Conservation (phyloP, 2,113 vertebrate species). For the Poeciliopsis retropinna region DNA sequence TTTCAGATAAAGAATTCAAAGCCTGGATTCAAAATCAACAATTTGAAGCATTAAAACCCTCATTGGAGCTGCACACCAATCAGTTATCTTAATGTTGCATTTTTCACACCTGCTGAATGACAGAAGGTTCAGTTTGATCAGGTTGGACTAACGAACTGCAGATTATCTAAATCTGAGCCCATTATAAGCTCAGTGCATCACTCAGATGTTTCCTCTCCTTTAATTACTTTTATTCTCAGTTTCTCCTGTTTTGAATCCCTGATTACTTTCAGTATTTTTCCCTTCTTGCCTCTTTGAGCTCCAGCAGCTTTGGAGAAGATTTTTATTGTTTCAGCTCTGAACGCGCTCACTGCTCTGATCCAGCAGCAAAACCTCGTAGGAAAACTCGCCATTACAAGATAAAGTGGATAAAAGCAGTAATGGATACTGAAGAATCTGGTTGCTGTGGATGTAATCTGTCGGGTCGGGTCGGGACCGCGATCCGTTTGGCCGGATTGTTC, state of each 20-base stretch:
- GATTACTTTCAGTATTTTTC: not conserved
- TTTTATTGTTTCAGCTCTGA: not conserved
- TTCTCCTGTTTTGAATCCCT: not conserved
- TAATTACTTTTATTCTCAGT: not conserved
- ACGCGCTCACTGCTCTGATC: too few species aligned
- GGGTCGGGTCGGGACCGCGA: not conserved
- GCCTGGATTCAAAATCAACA: too few species aligned
- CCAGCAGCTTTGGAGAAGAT: not conserved
- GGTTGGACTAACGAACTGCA: not conserved
- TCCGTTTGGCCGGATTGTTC: slow-evolving; percentile 28
- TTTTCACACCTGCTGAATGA: not conserved
- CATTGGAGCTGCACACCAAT: too few species aligned
- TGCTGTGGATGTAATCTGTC: slow-evolving; percentile 24
- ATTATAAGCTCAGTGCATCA: not conserved
- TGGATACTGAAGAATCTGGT: not conserved
- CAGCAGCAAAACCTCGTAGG: not conserved
- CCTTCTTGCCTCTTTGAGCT: rapidly evolving
- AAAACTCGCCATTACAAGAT: too few species aligned
- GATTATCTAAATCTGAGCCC: not conserved
- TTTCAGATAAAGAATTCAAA: too few species aligned
- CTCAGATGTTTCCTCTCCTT: not conserved
- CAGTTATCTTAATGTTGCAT: too few species aligned
- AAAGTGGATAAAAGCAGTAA: not conserved
- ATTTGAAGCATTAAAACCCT: too few species aligned
- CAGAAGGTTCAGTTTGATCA: not conserved